phyloP scores from a whole-genome alignment of 2,888 invertebrate species.

The Melinaea marsaeus region DNA sequence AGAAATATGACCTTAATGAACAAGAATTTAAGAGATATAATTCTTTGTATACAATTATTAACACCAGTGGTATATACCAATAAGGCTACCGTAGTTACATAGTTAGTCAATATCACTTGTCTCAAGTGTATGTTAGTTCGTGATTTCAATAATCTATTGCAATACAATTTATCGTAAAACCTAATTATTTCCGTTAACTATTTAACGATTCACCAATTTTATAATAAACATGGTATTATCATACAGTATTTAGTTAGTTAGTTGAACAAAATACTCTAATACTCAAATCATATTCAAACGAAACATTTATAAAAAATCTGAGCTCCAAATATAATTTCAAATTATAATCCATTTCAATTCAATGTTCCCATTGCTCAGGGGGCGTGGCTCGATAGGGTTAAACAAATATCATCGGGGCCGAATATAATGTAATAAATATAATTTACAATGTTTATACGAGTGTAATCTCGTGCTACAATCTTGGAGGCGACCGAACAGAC shows the following conservation, averaged over 20 bases:
- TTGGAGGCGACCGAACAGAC: conserved; percentile 58
- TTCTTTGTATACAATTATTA: not conserved
- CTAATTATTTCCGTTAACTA: too few species aligned
- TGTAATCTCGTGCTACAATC: conserved; percentile 63
- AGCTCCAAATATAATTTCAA: conserved; percentile 14
- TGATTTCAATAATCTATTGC: not conserved
- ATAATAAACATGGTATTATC: not conserved
- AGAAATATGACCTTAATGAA: not conserved
- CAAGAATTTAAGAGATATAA: not conserved
- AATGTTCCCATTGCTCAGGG: conserved; percentile 28
- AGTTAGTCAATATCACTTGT: conserved; percentile 19
- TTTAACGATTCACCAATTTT: too few species aligned
- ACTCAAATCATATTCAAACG: conserved; percentile 1
- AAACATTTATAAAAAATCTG: not conserved
- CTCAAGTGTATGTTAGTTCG: conserved; percentile 1
- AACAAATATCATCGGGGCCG: conserved; percentile 64
- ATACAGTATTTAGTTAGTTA: too few species aligned
- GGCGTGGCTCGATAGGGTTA: conserved; percentile 62
- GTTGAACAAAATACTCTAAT: conserved; percentile 6
- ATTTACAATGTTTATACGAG: conserved; percentile 73
- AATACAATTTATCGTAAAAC: not conserved
- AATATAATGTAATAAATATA: conserved; percentile 75
- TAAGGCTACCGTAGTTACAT: conserved; percentile 19
- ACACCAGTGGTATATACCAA: conserved; percentile 11
- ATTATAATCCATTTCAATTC: conserved; percentile 19